phyloP scores from a whole-genome alignment of 2,113 vertebrate species.

The Gallinago jamesoni region DNA sequence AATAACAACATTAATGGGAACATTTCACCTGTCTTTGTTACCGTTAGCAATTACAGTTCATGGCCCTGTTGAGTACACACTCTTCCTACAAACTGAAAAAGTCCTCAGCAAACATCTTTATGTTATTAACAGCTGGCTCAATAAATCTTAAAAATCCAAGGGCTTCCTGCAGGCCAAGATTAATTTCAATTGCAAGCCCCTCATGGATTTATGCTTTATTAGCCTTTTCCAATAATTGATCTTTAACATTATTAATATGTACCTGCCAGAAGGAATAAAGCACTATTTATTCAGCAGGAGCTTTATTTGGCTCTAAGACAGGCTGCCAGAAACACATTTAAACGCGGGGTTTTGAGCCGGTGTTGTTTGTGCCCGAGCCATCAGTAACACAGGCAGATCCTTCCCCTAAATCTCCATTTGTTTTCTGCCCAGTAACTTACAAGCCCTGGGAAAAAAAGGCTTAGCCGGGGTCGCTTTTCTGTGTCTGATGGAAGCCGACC shows the following conservation, averaged over 20 bases:
- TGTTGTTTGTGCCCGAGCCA: neutral
- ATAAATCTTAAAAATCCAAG: slow-evolving; percentile 30
- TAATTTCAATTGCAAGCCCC: slow-evolving; percentile 26
- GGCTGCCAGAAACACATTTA: slow-evolving; percentile 2
- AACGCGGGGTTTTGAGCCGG: neutral
- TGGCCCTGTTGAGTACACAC: neutral
- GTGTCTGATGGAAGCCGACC: neutral
- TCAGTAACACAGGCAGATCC: neutral
- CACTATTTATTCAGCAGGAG: neutral
- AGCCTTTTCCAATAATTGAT: slow-evolving; percentile 47
- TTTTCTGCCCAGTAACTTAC: neutral
- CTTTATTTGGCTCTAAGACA: slow-evolving; percentile 29
- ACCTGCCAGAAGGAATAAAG: slow-evolving; percentile 19
- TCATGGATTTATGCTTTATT: slow-evolving; percentile 28
- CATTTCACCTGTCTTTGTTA: slow-evolving; percentile 21
- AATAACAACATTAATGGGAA: neutral
- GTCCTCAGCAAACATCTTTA: neutral
- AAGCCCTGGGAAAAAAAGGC: neutral
- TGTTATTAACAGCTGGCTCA: slow-evolving; percentile 32
- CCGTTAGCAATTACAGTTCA: neutral
- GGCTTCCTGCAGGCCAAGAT: slow-evolving; percentile 33
- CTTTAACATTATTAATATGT: slow-evolving; percentile 20
- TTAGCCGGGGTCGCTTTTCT: neutral
- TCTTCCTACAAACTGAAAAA: neutral
- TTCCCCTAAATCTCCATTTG: neutral